These are phyloP conservation scores for Diarsia dahlii DNA, from an alignment of 2,888 invertebrate species.

Conservation along the genomic window DNA sequence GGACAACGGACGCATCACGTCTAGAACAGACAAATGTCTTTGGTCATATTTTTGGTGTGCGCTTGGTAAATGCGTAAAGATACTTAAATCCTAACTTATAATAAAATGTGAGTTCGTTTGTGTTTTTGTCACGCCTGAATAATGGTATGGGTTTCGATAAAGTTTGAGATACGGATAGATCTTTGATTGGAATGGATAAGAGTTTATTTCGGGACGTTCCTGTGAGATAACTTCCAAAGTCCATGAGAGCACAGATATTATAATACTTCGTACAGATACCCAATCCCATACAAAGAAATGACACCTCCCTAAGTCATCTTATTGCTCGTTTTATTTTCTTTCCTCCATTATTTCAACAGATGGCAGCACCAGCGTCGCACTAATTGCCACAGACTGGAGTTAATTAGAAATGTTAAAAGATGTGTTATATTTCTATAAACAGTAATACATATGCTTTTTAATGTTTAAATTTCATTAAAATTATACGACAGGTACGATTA, in stretches of 20 bases:
- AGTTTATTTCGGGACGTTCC: background rate
- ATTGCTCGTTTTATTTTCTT: too few relatives aligned
- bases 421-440: too few relatives aligned
- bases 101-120: background rate
- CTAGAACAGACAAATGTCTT: constrained; percentile 85
- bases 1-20: constrained; percentile 75
- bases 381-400: too few relatives aligned
- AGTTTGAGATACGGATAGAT: background rate
- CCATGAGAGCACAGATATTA: background rate
- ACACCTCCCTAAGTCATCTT: too few relatives aligned
- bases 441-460: too few relatives aligned
- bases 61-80: constrained; percentile 29
- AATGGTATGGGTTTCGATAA: background rate
- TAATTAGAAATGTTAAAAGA: too few relatives aligned
- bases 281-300: too few relatives aligned
- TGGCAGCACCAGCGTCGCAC: too few relatives aligned
- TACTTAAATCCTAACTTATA: constrained; percentile 15
- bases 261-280: too few relatives aligned
- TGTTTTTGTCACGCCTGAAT: background rate
- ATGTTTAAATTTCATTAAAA: too few relatives aligned
- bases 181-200: background rate
- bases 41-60: constrained; percentile 62
- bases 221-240: background rate
- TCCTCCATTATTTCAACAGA: too few relatives aligned
- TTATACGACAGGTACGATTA: too few relatives aligned